Evolutionary conservation across 1,140 invertebrate genomes (phyloP), one percentile per base, ranked within the genome.

Genomic region (Musca vetustissima): DNA sequence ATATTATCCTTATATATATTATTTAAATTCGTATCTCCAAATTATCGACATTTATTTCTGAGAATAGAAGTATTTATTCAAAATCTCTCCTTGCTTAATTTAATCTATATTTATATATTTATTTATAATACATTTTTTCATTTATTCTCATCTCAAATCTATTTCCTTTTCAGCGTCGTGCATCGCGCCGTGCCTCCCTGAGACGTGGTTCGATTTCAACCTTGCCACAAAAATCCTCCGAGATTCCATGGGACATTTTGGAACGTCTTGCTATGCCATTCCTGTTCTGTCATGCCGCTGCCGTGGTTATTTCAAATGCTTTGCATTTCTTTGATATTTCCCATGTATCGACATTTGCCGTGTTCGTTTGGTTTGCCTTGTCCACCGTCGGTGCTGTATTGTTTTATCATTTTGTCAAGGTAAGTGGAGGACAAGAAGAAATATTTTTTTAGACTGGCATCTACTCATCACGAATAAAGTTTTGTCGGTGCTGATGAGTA

Each of bases 391-490:
- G 89, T 11, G 88, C 88, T 1, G 89, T 92, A 2, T 85, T 92
- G 77, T 92, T 92, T 81, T 93, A 92, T 78, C 91, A 92, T 75
- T 92, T 92, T 80, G 84, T 93, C 49, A 91, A 92, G 89, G 91
- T 92, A 84, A 87, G 86, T 83, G 14, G 50, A 67, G 15, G 47
- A 48, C 3, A 15, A 43, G 1, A 2, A 9, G 22, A 11, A 65
- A 25, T 8, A 65, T 49, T 14, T 22, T 13, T n/a, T n/a, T n/a
- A n/a, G n/a, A n/a, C n/a, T n/a, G n/a, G n/a, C n/a, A n/a, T n/a
- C n/a, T n/a, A n/a, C n/a, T n/a, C n/a, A 17, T 2, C 1, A 17
- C 25, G 24, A 22, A 1, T n/a, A n/a, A n/a, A n/a, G n/a, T 6
- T n/a, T 11, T 24, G 17, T 14, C 19, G 28, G 13, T 32, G 22